Conservation (phyloP, 2,113 vertebrate species). For the Leiothrix lutea region DNA sequence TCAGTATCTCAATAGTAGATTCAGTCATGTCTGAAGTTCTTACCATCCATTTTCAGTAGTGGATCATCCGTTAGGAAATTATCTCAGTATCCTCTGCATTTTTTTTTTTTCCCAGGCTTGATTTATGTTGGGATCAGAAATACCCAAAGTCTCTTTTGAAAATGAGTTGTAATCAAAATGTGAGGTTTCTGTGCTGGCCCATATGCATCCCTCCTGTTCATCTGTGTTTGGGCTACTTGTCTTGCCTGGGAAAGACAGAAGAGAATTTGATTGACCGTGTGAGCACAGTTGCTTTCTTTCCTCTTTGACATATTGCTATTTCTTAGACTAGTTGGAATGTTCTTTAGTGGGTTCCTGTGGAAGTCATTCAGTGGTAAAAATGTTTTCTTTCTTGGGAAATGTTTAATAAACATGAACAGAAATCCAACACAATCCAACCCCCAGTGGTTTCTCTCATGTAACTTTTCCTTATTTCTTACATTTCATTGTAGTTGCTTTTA, state of each 20-base stretch:
- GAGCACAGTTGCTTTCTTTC: not conserved
- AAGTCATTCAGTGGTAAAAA: conserved; percentile 11
- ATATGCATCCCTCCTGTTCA: not conserved
- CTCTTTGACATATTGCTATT: not conserved
- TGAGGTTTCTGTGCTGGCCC: not conserved
- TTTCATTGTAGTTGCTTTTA: conserved; percentile 42
- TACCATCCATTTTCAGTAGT: not conserved
- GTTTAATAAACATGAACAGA: conserved; percentile 46
- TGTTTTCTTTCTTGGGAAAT: conserved; percentile 45
- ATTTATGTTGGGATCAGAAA: not conserved
- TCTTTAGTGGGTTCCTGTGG: conserved; percentile 5
- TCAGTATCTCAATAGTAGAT: not conserved
- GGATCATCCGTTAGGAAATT: not conserved
- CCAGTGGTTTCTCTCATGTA: conserved; percentile 38
- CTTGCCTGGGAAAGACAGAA: not conserved
- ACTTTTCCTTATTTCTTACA: conserved; percentile 15
- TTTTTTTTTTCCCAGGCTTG: not conserved
- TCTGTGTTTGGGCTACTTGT: not conserved
- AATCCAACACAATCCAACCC: conserved; percentile 1
- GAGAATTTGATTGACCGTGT: not conserved
- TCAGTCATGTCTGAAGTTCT: not conserved
- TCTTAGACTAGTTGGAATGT: not conserved
- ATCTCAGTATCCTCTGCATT: not conserved
- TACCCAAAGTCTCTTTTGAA: not conserved
- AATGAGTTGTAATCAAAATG: not conserved